phyloP scores from a whole-genome alignment of 2,797 vertebrate species.

The Pseudochirops cupreus region DNA sequence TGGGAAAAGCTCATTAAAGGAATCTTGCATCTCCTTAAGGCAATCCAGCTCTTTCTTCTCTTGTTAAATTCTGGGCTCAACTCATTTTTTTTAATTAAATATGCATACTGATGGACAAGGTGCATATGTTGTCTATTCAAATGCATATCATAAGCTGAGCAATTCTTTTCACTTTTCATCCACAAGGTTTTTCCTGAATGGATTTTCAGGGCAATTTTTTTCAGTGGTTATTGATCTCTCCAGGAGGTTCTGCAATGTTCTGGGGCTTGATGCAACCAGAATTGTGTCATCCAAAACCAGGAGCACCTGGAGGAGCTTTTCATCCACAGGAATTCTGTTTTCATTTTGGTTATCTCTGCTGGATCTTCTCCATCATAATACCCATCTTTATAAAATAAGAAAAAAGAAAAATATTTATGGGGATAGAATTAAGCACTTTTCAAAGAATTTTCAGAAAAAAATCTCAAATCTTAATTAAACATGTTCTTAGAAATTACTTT shows the following conservation, averaged over 20 bases:
- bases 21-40: background rate
- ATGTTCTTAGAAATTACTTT: constrained; percentile 65
- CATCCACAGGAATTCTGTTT: background rate
- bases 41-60: background rate
- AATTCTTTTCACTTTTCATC: background rate
- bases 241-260: background rate
- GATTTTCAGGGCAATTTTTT: background rate
- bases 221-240: background rate
- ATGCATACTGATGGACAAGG: background rate
- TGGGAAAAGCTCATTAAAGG: background rate
- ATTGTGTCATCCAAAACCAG: background rate
- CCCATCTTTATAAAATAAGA: background rate
- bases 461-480: constrained; percentile 71
- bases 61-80: background rate
- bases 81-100: background rate
- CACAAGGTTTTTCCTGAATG: background rate
- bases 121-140: background rate
- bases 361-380: background rate
- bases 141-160: background rate
- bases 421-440: constrained; percentile 47
- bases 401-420: constrained; percentile 68
- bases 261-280: background rate
- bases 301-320: background rate
- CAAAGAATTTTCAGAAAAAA: constrained; percentile 66
- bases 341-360: background rate